These are phyloP conservation scores for Pterostichus madidus DNA, from an alignment of 2,888 invertebrate genomes.

Conservation along the genomic window DNA sequence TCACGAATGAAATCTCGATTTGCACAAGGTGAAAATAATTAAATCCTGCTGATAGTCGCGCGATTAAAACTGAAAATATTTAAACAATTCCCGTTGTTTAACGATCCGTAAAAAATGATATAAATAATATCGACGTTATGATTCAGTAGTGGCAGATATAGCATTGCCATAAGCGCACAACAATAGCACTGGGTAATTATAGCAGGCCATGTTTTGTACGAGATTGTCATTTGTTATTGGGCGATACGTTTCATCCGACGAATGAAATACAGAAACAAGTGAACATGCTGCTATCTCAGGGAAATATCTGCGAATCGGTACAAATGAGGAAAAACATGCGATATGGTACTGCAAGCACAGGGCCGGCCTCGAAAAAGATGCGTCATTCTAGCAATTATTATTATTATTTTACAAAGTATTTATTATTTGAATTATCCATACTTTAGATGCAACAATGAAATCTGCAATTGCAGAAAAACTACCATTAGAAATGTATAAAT, in stretches of 20 bases:
- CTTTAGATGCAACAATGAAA: no score
- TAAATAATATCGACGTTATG: slow-evolving; percentile 41
- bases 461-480: no score
- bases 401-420: no score
- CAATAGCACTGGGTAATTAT: slow-evolving; percentile 32
- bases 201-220: slow-evolving; percentile 19
- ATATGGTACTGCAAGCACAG: not conserved
- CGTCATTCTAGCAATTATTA: no score
- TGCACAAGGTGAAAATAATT: slow-evolving; percentile 7
- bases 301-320: slow-evolving; percentile 25
- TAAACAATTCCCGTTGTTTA: slow-evolving; percentile 17
- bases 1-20: not conserved
- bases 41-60: not conserved
- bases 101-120: slow-evolving; percentile 49
- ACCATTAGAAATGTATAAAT: no score
- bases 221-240: slow-evolving; percentile 46
- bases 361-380: not conserved
- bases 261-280: slow-evolving; percentile 23
- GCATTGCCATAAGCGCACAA: slow-evolving; percentile 15
- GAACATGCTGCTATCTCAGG: slow-evolving; percentile 16
- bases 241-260: not conserved
- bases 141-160: not conserved
- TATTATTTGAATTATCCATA: no score
- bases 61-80: slow-evolving; percentile 22
- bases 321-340: slow-evolving; percentile 15